Evolutionary conservation across 1,140 invertebrate species (phyloP).

Genomic region (Episyrphus balteatus): DNA sequence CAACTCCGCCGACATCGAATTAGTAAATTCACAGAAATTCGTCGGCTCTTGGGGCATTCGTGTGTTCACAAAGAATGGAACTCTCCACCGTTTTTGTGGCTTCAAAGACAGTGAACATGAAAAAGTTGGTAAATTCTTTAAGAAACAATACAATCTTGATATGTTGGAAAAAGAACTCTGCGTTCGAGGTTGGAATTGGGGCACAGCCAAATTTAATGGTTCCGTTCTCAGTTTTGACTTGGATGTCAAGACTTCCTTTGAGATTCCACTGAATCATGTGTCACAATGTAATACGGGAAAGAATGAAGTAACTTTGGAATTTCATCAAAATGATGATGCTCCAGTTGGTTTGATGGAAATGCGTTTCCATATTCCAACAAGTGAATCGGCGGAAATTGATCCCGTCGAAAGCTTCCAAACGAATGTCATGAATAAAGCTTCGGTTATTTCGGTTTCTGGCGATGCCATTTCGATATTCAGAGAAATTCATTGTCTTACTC

Average conservation of each 20-base stretch:
- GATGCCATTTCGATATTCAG: conserved; percentile 95
- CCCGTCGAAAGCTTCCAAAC: conserved; percentile 92
- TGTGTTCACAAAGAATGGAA: conserved; percentile 84
- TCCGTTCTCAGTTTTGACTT: conserved; percentile 88
- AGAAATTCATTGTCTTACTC: conserved; percentile 96
- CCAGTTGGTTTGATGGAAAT: conserved; percentile 95
- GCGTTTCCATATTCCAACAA: conserved; percentile 91
- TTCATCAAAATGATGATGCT: conserved; percentile 97
- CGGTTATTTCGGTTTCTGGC: conserved; percentile 93
- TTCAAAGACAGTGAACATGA: conserved; percentile 86
- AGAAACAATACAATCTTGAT: conserved; percentile 70
- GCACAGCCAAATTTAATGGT: conserved; percentile 87
- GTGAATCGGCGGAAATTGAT: conserved; percentile 73
- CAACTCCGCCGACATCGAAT: conserved; percentile 69
- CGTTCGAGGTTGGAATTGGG: conserved; percentile 99
- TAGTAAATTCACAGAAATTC: conserved; percentile 86
- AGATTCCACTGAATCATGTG: conserved; percentile 92
- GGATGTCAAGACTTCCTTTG: conserved; percentile 81
- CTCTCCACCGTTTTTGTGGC: conserved; percentile 82
- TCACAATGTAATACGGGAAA: conserved; percentile 95
- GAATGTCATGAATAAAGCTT: conserved; percentile 93
- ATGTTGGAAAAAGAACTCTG: conserved; percentile 86
- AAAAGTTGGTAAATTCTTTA: conserved; percentile 77
- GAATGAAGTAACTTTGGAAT: conserved; percentile 97
- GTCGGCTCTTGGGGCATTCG: conserved; percentile 81